Base-by-base conservation (phyloP, 2,797 vertebrate genomes). In the Pangasius djambal region DNA sequence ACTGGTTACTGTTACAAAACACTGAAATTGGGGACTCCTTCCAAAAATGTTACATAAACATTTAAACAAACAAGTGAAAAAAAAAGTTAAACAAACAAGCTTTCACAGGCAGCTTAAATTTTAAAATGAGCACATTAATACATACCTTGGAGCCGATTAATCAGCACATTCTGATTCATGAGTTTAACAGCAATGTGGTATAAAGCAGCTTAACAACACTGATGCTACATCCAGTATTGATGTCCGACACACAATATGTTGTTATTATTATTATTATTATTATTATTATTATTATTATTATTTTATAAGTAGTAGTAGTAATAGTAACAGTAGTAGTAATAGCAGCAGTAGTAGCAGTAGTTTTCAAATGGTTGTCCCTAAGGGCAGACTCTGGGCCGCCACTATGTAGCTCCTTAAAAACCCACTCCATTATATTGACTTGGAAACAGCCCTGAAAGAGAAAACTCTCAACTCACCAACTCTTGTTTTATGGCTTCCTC, bases 401-500 rank as follows among this genome's bases (percentile, higher is more conserved):
- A 82, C 20, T 40, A 28, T 28, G 20, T 6, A 61, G 18, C 6
- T 4, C 40, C 22, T 4, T 63, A 7, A 67, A 50, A 84, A 65
- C 25, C 82, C 15, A 5, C 82, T 84, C 9, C 40, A 67, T 67
- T 84, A 4, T 83, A 65, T n/a, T 48, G 82, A 65, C 61, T 83
- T 83, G 25, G 40, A 48, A 67, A 0, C 3, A 22, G 28, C n/a
- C 28, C 8, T 52, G 48, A 67, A 67, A 31, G 18, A 59, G 31
- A 59, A 52, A 81, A 59, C 52, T 5, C 59, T 48, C 59, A 83
- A 65, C 59, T 48, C 37, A 65, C 15, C 59, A 65, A 50, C 44
- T 84, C 22, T 67, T 69, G 8, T 84, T 84, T 84, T 69, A 84
- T 84, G 63, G 63, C 44, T 84, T 84, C 44, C 61, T 84, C 9